These are phyloP conservation scores for Vidua macroura DNA, from an alignment of 2,113 vertebrate species.

Conservation along the genomic window DNA sequence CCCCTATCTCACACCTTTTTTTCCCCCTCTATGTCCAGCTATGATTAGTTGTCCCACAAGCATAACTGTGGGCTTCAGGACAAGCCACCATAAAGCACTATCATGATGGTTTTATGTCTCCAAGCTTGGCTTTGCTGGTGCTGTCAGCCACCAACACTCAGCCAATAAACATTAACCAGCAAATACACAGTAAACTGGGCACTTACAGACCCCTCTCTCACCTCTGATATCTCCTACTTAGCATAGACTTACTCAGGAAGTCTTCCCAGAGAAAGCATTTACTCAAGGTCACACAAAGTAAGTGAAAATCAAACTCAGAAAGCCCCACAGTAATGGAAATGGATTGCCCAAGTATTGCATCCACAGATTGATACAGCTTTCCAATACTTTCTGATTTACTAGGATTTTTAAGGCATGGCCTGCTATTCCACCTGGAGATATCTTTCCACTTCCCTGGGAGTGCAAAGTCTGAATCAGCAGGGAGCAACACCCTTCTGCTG, in stretches of 20 bases:
- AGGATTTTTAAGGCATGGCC: neutral
- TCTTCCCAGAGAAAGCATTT: neutral
- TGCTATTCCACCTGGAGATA: neutral
- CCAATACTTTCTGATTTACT: neutral
- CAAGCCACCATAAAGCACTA: neutral
- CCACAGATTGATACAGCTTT: neutral
- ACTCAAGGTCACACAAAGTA: neutral
- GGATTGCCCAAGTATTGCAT: neutral
- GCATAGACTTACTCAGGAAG: neutral
- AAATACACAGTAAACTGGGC: accelerated
- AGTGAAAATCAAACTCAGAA: neutral
- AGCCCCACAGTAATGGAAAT: neutral
- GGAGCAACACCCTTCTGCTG: neutral
- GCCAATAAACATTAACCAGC: neutral
- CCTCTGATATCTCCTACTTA: neutral
- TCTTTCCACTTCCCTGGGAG: neutral
- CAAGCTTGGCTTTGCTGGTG: neutral
- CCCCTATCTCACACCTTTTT: neutral
- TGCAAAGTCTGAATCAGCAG: neutral
- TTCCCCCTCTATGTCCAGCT: neutral
- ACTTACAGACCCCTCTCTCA: neutral
- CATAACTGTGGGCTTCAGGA: neutral
- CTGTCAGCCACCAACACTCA: neutral
- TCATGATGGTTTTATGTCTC: neutral
- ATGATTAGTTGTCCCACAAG: neutral